Base-by-base conservation (phyloP, 2,888 invertebrate species). In the Leucania comma region DNA sequence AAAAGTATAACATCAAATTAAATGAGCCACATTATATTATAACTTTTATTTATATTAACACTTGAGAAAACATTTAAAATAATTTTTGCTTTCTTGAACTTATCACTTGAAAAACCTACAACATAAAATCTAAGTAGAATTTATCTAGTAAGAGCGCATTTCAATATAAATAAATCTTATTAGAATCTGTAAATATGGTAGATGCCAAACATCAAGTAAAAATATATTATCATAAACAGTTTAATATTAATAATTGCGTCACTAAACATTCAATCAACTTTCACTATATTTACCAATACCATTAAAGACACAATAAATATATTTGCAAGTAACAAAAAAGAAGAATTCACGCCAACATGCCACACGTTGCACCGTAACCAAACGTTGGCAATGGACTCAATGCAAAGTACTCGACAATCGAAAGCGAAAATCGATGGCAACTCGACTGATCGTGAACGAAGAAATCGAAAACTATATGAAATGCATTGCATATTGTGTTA, bases 371-470 rank as follows among this genome's bases (percentile, higher is more conserved):
- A 78, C 82, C 89, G 83, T 61, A 42, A 79, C 74, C 86, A 86
- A 86, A 70, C 88, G 89, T 90, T 92, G 92, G 91, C 91, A 93
- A 89, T 93, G 92, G 90, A 88, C 88, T 88, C 87, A 78, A 84
- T 87, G 81, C 85, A 83, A 86, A 67, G 81, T 80, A 78, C 84
- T 84, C 87, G 85, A 88, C 84, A 85, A 87, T 91, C 84, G 92
- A 93, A 94, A 94, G 93, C 91, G 94, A 94, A 94, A 94, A 91
- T 89, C 86, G 82, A 89, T 89, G 78, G 85, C 85, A 87, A 83
- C 77, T 69, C 61, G 56, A 73, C 67, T 42, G 58, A 75, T 72
- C 75, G 75, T 82, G 87, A 84, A 86, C 75, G 78, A 86, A 87
- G 89, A 92, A 93, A 93, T 86, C 88, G 90, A 92, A 90, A 92